These are phyloP conservation scores for Rhinoptilus africanus DNA, from an alignment of 2,113 vertebrate species.

Conservation along the genomic window DNA sequence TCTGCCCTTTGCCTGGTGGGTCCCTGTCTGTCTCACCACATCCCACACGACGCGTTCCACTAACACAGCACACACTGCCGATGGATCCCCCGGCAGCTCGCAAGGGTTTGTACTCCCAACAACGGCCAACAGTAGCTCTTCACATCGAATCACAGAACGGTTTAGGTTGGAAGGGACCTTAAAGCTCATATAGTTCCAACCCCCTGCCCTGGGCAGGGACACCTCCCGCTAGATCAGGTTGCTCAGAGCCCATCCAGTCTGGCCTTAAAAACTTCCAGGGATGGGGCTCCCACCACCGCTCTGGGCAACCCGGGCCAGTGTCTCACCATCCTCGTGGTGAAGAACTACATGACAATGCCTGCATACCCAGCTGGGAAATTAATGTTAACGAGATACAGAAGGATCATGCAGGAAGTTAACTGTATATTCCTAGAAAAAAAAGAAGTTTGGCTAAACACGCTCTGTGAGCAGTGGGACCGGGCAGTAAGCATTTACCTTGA, in stretches of 20 bases:
- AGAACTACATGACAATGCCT: rapidly evolving
- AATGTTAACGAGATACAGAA: background rate
- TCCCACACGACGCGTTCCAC: background rate
- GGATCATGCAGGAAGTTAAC: background rate
- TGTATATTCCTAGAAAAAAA: background rate
- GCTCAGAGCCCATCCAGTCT: too few species aligned
- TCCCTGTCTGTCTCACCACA: rapidly evolving
- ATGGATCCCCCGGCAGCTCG: rapidly evolving
- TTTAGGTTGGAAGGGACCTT: too few species aligned
- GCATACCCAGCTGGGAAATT: background rate
- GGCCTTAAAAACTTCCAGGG: too few species aligned
- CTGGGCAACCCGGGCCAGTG: too few species aligned
- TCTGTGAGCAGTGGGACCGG: rapidly evolving
- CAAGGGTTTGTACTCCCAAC: background rate
- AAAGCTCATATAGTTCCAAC: too few species aligned
- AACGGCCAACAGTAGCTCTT: background rate
- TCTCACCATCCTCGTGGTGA: too few species aligned
- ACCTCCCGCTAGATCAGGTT: too few species aligned
- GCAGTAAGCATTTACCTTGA: conserved; percentile 80
- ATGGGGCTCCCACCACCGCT: too few species aligned
- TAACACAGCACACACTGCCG: rapidly evolving
- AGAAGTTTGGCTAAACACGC: background rate
- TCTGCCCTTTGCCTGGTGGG: background rate
- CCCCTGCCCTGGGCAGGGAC: too few species aligned
- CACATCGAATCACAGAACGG: too few species aligned